Conservation (phyloP, 2,797 vertebrate species). For the Diplodus puntazzo region DNA sequence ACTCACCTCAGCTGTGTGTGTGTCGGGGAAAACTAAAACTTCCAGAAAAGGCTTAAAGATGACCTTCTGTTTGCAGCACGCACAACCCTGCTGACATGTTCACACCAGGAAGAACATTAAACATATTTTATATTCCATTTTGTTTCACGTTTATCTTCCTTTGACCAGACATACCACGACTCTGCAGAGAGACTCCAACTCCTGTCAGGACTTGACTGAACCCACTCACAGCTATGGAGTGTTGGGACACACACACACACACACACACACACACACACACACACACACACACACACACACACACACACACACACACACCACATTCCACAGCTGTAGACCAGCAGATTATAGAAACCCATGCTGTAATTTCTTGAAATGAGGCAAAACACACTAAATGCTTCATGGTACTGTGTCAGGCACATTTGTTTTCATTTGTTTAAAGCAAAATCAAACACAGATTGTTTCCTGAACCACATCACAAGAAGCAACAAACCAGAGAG, state of each 20-base stretch:
- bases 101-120: not conserved
- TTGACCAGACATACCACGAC: slow-evolving; percentile 39
- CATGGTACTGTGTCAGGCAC: not conserved
- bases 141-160: not conserved
- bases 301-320: slow-evolving; percentile 22
- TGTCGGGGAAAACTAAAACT: not conserved
- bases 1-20: slow-evolving; percentile 2
- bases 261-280: slow-evolving; percentile 45
- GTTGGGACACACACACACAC: slow-evolving; percentile 42
- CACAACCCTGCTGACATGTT: not conserved
- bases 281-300: slow-evolving; percentile 29
- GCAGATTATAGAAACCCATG: slow-evolving; percentile 20
- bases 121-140: not conserved
- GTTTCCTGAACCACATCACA: not conserved
- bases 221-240: slow-evolving; percentile 36
- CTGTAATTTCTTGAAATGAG: slow-evolving; percentile 37
- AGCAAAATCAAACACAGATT: not conserved
- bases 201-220: slow-evolving; percentile 67
- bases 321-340: slow-evolving; percentile 61
- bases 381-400: not conserved
- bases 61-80: not conserved
- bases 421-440: slow-evolving; percentile 11
- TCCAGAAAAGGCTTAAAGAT: not conserved
- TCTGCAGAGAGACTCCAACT: slow-evolving; percentile 33
- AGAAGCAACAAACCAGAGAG: not conserved